Evolutionary conservation across 2,888 invertebrate genomes (phyloP), one percentile per base, ranked within the genome.

Genomic region (Serrognathus titanus): DNA sequence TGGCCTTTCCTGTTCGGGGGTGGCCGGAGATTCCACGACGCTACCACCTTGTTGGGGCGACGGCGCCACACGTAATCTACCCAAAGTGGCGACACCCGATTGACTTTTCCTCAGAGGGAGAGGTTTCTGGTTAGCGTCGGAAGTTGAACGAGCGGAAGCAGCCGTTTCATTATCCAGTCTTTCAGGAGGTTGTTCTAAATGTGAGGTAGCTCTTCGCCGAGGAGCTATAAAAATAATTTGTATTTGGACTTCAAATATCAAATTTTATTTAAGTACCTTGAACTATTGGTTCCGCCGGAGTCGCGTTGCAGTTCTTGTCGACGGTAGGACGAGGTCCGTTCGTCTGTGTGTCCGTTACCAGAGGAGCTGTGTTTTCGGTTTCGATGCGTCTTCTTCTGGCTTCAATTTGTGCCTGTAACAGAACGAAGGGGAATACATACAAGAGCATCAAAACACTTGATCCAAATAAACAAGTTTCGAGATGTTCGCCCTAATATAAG

Each of bases 291-390:
- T 75, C 75, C 3, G 64, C 78, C 47, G 80, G 80, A 10, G 86
- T 86, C 24, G 87, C 86, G 76, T 88, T 88, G 69, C 86, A 86
- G 75, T 88, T 86, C 73, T 85, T 86, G 72, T 88, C 87, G 38
- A 83, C 80, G 64, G 78, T 66, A 8, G 74, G 65, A 52, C 70
- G 65, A 8, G 73, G 73, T 12, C 66, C 65, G 71, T 82, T 81
- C 10, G 82, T 80, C 65, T 82, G 82, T 1, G 85, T 82, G 69
- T 87, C 87, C 1, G 86, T 84, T 4, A 80, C 83, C 12, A 82
- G 79, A 5, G 84, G 81, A 48, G 85, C 81, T 40, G 84, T 82
- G 62, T 81, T 80, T 68, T 89, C 86, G 63, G 85, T 81, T 74
- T 88, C 85, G 67, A 85, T 78, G 45, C 76, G 71, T 65, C 87